Base-by-base conservation (phyloP, 2,113 vertebrate species). In the Drymodes brunneopygia region DNA sequence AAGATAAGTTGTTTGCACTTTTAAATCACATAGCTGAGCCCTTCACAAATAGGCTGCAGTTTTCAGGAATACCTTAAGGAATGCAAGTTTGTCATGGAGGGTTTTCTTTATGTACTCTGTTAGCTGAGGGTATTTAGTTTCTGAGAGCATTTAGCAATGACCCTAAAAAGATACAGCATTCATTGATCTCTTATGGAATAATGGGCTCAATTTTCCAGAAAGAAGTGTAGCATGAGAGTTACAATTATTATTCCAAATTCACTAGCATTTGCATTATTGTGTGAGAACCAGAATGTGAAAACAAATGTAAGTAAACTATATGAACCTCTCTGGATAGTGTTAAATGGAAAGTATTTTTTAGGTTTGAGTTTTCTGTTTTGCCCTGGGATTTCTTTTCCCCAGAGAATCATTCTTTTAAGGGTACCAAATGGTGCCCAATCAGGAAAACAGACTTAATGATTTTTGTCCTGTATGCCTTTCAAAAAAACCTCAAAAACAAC, bases 221-320 rank as follows among this genome's bases (percentile, higher is more conserved):
- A 8, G 31, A 81, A 36, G 4, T 10, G 36, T 56, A 66, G 47
- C 33, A 3, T 40, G 11, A 28, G 13, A 69, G 24, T 83, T 83
- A 25, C 6, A 75, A 31, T 56, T 67, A 21, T 53, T 80, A 27
- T 40, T 86, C 18, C 42, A 82, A 73, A 24, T 10, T 79, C 48
- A n/a, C 14, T 51, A 67, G 28, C 9, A 67, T 87, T 91, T 87
- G 24, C 20, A 6, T 69, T 93, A 36, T 69, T 92, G 42, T 50
- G 50, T 83, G 48, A 94, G 65, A 96, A 92, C 13, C 12, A 90
- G 36, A 89, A 89, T 86, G 47, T 93, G 45, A 86, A 95, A 95
- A 88, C 78, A 94, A 87, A 77, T 77, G 6, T 65, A 90, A 90
- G 35, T 66, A 84, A 96, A 91, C 22, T 11, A 93, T 92, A 62